phyloP scores from a whole-genome alignment of 2,113 vertebrate species.

The Bufo bufo region DNA sequence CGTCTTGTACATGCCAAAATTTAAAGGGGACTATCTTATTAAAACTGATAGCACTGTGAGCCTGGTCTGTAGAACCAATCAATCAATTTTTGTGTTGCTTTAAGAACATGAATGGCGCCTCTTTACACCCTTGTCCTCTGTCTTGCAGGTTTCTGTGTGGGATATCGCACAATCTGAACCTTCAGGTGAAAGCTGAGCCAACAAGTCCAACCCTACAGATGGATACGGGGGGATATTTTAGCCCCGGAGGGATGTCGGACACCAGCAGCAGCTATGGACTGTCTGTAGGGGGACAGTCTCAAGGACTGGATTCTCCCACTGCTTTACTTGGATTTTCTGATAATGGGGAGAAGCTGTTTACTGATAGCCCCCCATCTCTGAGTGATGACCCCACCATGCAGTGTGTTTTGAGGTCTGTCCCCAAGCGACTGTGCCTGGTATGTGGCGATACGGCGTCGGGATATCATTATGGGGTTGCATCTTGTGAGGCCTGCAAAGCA shows the following conservation, averaged over 20 bases:
- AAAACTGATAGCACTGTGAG: too few species aligned
- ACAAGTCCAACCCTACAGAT: constrained; percentile 61
- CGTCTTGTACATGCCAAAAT: too few species aligned
- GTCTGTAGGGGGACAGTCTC: constrained; percentile 63
- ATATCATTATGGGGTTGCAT: constrained; percentile 89
- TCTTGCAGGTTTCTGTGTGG: constrained; percentile 56
- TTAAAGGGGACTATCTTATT: too few species aligned
- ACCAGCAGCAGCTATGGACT: constrained; percentile 67
- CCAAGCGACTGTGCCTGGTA: constrained; percentile 88
- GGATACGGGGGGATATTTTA: constrained; percentile 63
- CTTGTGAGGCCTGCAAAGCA: constrained; percentile 90
- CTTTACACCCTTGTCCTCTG: neutral
- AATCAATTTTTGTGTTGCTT: neutral
- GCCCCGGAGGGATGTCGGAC: constrained; percentile 65
- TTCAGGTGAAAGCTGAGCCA: constrained; percentile 62
- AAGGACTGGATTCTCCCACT: constrained; percentile 63
- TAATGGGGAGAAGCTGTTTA: constrained; percentile 51
- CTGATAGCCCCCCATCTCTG: constrained; percentile 55
- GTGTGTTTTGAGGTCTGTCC: constrained; percentile 85
- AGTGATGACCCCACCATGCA: constrained; percentile 66
- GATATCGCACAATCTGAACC: constrained; percentile 27
- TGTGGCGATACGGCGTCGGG: constrained; percentile 90
- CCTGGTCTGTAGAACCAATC: neutral
- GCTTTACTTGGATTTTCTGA: constrained; percentile 46
- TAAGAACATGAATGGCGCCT: neutral